Conservation (phyloP, 2,113 vertebrate genomes). For the Sander lucioperca region DNA sequence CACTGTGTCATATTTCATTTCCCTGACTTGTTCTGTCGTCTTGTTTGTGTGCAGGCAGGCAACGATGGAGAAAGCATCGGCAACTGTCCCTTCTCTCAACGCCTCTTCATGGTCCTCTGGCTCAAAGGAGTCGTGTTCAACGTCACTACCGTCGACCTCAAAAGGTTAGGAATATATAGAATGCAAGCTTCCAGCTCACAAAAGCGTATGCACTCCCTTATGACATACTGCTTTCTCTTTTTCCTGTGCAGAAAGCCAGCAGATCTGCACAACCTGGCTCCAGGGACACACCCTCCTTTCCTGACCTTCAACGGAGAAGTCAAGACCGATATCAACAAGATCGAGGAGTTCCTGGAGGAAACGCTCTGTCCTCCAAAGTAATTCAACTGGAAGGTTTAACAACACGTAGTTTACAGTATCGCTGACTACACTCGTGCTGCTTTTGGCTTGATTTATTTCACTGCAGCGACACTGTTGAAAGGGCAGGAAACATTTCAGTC, state of each 20-base stretch:
- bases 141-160: conserved; percentile 97
- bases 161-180: conserved; percentile 85
- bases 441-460: conserved; percentile 55
- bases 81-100: conserved; percentile 98
- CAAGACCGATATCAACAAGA: conserved; percentile 98
- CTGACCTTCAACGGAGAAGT: conserved; percentile 97
- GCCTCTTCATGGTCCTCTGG: conserved; percentile 99
- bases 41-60: conserved; percentile 86
- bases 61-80: conserved; percentile 97
- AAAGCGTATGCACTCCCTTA: neutral
- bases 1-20: neutral
- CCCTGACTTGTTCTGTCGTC: neutral
- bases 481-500: conserved; percentile 54
- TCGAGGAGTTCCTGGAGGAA: conserved; percentile 98
- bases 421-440: conserved; percentile 22
- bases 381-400: conserved; percentile 51
- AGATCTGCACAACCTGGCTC: conserved; percentile 96
- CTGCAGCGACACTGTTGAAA: conserved; percentile 43
- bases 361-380: conserved; percentile 93
- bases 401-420: conserved; percentile 31
- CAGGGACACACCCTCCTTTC: conserved; percentile 97
- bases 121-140: conserved; percentile 99
- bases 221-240: neutral
- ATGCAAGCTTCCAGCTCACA: neutral
- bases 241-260: conserved; percentile 90